phyloP scores from a whole-genome alignment of 2,888 invertebrate species.

The Noctua janthina region DNA sequence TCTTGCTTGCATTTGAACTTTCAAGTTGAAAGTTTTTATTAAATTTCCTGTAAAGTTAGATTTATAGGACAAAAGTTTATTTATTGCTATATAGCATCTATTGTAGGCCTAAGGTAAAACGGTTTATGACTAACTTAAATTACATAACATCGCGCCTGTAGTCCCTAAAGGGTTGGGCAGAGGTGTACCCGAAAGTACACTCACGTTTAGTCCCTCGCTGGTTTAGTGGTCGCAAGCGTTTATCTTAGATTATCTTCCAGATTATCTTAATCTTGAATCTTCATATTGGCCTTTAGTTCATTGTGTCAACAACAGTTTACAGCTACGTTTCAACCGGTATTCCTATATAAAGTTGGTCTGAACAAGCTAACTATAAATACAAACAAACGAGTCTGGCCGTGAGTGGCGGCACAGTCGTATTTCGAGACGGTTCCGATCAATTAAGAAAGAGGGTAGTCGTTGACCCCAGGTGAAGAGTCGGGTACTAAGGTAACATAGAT shows the following conservation, averaged over 20 bases:
- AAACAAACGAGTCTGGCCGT: constrained; percentile 31
- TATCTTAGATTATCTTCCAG: too few species aligned
- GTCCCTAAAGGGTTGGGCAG: neutral
- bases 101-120: neutral
- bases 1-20: neutral
- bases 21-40: neutral
- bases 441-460: constrained; percentile 35
- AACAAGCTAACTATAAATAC: constrained; percentile 30
- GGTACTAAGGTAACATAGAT: neutral
- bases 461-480: constrained; percentile 22
- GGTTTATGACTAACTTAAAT: neutral
- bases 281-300: neutral
- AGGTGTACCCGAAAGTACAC: neutral
- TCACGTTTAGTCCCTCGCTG: neutral
- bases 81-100: neutral
- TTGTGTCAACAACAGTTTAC: constrained; percentile 11
- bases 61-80: neutral
- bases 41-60: neutral
- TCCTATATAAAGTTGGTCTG: constrained; percentile 3
- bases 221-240: neutral
- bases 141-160: neutral
- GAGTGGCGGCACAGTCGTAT: constrained; percentile 32
- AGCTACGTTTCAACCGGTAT: neutral
- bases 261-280: neutral
- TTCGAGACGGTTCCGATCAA: constrained; percentile 42